Evolutionary conservation across 2,113 vertebrate genomes (phyloP), one percentile per base, ranked within the genome.

Genomic region (Oncorhynchus masou): DNA sequence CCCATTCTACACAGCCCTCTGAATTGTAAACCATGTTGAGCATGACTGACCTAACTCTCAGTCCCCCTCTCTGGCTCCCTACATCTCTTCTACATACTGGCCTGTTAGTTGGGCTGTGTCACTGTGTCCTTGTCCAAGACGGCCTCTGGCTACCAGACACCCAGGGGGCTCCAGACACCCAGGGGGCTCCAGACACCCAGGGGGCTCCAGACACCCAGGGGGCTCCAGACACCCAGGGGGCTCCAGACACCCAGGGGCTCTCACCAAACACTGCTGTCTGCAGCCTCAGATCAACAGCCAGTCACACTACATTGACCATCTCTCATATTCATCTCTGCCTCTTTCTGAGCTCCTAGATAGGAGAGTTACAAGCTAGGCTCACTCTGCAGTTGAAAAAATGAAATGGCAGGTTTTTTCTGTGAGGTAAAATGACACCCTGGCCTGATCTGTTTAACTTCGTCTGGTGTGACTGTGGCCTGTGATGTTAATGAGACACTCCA

Each of bases 31-130:
- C 73, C 48, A 31, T 48, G 27, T 25, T 68, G 73, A 75, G 81
- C 64, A 65, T 25, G 7, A 25, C 70, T 59, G 72, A 71, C 27
- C 71, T 67, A 27, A 68, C 68, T n/a, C 13, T 34, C 69, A 51
- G 16, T 68, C 31, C 31, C 71, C 67, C n/a, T 62, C 20, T 22
- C 20, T 22, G 59, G 59, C 20, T 62, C 59, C n/a, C 57, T 2
- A 16, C 5, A n/a, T 79, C 70, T n/a, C 59, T 54, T 57, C 49
- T 74, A 60, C 68, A 25, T 16, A 25, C 39, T 65, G 31, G 24
- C 74, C 74, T 71, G 57, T 74, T 65, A 71, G 74, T 48, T 76
- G 11, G 20, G 48, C 54, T 45, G 51, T 84, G 84, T 82, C 86
- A 78, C 34, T 45, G 27, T 79, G 73, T 80, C 80, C 48, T 64